Base-by-base conservation (phyloP, 2,113 vertebrate species). In the Myotis lucifugus region DNA sequence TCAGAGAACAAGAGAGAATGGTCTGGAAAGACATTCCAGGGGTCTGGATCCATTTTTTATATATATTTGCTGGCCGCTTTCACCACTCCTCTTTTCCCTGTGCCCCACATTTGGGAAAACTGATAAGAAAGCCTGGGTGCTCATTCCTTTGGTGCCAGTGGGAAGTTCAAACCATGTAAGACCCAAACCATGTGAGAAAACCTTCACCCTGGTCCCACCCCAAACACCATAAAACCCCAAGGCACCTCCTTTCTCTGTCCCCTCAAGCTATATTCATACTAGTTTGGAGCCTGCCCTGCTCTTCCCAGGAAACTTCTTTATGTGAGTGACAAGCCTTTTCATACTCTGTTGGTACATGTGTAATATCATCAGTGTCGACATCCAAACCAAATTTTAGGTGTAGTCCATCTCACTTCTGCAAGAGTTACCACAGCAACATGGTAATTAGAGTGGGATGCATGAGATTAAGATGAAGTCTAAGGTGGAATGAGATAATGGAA, bases 21-120 rank as follows among this genome's bases (percentile, higher is more conserved):
- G 86, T 67, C 42, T 90, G 14, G 64, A 92, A 96, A 90, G n/a
- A n/a, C n/a, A n/a, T n/a, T n/a, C n/a, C n/a, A 92, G 81, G 23
- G 34, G 13, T 82, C 59, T 86, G 67, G 83, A 27, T 90, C 42
- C n/a, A 85, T 40, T 76, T 95, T 52, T 66, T 2, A 23, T 52
- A 56, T 2, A 27, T 42, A 67, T 37, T 90, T 85, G 21, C 52
- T 70, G 67, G 61, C 50, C 56, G 34, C 78, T 85, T 88, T 91
- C n/a, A 90, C 42, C 85, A 83, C 25, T 48, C 27, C 25, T 81
- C 4, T 85, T 42, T 72, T 46, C 34, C 7, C 50, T 91, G 7
- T 66, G 13, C 11, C 37, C 17, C 17, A 61, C 18, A 67, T 29
- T 56, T 84, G 64, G 23, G 64, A 40, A 92, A 86, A 56, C 25